Percentiles rank a stretch among this genome's conserved stretches.
phyloP scores from a whole-genome alignment of 2,113 vertebrate genomes.

The Campylorhamphus procurvoides region DNA sequence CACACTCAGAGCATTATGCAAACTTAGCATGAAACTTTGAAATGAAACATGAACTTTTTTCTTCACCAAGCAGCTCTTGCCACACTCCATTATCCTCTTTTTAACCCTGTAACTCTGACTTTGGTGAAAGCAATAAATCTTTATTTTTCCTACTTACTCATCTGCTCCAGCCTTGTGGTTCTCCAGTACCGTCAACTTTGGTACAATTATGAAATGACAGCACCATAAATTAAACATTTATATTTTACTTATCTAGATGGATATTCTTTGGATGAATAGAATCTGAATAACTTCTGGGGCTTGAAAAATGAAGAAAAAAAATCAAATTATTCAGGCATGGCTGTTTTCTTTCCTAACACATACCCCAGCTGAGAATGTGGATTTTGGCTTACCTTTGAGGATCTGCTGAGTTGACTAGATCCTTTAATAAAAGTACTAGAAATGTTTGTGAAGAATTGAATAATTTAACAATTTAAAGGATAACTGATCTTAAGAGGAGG shows the following conservation, averaged over 20 bases:
- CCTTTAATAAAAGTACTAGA: not conserved
- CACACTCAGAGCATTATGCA: not conserved
- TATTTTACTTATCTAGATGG: not conserved
- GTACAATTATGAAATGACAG: not conserved
- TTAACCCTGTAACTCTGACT: not conserved
- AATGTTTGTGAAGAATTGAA: not conserved
- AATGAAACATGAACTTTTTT: not conserved
- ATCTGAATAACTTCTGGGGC: not conserved
- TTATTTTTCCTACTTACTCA: not conserved
- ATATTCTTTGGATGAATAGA: not conserved
- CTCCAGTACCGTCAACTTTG: not conserved
- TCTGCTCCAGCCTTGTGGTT: not conserved
- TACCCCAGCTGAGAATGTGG: not conserved
- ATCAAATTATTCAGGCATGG: not conserved
- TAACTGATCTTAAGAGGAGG: not conserved
- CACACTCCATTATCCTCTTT: not conserved
- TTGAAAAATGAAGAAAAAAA: not conserved
- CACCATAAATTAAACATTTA: not conserved
- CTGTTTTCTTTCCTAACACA: not conserved
- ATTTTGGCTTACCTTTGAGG: not conserved
- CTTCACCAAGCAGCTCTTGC: not conserved
- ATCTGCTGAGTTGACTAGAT: not conserved
- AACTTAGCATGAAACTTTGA: not conserved
- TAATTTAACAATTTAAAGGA: not conserved
- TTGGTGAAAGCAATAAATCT: not conserved